Evolutionary conservation across 2,888 invertebrate species (phyloP).

Genomic region (Nebria salina): DNA sequence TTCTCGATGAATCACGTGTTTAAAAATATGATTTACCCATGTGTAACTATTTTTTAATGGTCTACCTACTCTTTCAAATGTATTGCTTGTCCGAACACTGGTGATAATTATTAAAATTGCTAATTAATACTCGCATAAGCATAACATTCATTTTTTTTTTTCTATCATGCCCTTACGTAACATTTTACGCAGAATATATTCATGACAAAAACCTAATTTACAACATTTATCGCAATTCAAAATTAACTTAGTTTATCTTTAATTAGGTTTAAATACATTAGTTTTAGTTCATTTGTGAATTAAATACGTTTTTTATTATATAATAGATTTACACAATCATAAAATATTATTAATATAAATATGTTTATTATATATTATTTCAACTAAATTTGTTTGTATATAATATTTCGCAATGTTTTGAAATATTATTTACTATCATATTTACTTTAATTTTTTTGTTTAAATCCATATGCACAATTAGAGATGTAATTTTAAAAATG

Average conservation of each 20-base stretch:
- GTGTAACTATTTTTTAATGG: conserved; percentile 1
- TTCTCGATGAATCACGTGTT: not conserved
- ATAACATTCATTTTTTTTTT: not conserved
- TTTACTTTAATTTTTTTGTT: too few relatives aligned
- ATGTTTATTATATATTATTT: too few relatives aligned
- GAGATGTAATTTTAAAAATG: not conserved
- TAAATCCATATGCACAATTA: not conserved
- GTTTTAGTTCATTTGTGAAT: too few relatives aligned
- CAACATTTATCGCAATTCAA: too few relatives aligned
- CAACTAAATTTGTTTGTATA: too few relatives aligned
- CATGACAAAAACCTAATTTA: not conserved
- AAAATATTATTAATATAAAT: too few relatives aligned
- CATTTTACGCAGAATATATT: not conserved
- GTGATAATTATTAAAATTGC: not conserved
- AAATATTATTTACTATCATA: too few relatives aligned
- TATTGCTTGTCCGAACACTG: not conserved
- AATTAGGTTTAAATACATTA: too few relatives aligned
- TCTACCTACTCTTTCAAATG: not conserved
- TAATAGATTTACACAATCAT: too few relatives aligned
- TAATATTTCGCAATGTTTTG: too few relatives aligned
- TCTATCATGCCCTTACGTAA: not conserved
- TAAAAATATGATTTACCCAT: not conserved
- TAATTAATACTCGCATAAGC: not conserved
- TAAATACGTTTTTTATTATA: too few relatives aligned
- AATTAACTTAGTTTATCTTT: too few relatives aligned